Base-by-base conservation (phyloP, 2,888 invertebrate species). In the Achlya flavicornis region DNA sequence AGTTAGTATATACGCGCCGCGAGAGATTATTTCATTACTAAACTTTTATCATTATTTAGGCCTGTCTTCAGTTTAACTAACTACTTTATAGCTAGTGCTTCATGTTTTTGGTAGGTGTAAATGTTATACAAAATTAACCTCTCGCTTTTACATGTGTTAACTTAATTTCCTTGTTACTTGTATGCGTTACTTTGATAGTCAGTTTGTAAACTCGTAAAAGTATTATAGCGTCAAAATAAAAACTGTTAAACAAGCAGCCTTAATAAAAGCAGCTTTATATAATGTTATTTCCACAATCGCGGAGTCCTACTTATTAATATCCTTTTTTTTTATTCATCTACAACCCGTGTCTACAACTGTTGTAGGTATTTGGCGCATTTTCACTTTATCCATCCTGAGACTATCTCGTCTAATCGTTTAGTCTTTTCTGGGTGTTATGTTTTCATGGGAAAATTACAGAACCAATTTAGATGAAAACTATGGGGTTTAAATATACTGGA, bases 191-290 rank as follows among this genome's bases (percentile, higher is more conserved):
- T 41, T 41, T 41, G n/a, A 46, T 46, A 46, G 46, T 46, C n/a
- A 46, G n/a, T 46, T n/a, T 46, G 46, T n/a, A 7, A 46, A 5
- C n/a, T 46, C 46, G 46, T 46, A n/a, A 46, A 43, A 46, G 6
- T 46, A 46, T 46, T 46, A 46, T 46, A 46, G n/a, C 46, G 46
- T n/a, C 46, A 46, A 6, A 46, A 46, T n/a, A 46, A 46, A 46
- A 10, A 46, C 6, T n/a, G 5, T 10, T 6, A 46, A n/a, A 46
- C n/a, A 46, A 41, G 41, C 41, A n/a, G 5, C 5, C 43, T n/a
- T n/a, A n/a, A n/a, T n/a, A n/a, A n/a, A n/a, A n/a, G n/a, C n/a
- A n/a, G 46, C 46, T 6, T 46, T n/a, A n/a, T 46, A 46, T n/a
- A 46, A 46, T 46, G 6, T 5, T 46, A 14, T 14, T 43, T 41